These are phyloP conservation scores for Petaurus breviceps DNA, from an alignment of 2,113 vertebrate genomes.

Conservation along the genomic window DNA sequence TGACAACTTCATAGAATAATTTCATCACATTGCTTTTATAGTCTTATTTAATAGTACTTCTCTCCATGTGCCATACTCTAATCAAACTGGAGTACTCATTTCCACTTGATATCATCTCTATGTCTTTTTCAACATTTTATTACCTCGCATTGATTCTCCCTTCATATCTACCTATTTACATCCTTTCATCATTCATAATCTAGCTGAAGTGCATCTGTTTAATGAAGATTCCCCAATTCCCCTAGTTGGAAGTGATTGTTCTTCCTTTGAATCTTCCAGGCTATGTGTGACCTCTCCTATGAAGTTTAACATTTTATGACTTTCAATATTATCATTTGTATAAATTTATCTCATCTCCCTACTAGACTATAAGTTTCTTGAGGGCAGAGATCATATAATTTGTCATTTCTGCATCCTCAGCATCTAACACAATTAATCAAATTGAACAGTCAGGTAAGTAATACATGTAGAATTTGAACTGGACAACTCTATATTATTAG, in stretches of 20 bases:
- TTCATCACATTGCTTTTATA: not conserved
- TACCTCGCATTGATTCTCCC: not conserved
- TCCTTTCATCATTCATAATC: not conserved
- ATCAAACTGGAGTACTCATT: not conserved
- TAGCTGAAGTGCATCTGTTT: not conserved
- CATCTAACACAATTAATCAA: not conserved
- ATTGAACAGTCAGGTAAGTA: not conserved
- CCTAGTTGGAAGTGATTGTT: not conserved
- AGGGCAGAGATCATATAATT: not conserved
- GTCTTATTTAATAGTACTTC: not conserved
- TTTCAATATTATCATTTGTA: not conserved
- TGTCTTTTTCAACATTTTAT: not conserved
- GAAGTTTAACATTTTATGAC: not conserved
- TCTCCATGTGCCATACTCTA: not conserved
- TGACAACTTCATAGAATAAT: not conserved
- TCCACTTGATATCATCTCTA: not conserved
- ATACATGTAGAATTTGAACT: not conserved
- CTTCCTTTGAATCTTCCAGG: not conserved
- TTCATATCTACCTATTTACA: not conserved
- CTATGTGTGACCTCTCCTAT: not conserved
- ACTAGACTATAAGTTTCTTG: not conserved
- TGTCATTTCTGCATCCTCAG: not conserved
- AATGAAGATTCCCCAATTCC: not conserved
- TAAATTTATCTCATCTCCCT: not conserved
- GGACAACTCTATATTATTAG: not conserved